Conservation (phyloP, 2,113 vertebrate genomes). For the Condylura cristata region DNA sequence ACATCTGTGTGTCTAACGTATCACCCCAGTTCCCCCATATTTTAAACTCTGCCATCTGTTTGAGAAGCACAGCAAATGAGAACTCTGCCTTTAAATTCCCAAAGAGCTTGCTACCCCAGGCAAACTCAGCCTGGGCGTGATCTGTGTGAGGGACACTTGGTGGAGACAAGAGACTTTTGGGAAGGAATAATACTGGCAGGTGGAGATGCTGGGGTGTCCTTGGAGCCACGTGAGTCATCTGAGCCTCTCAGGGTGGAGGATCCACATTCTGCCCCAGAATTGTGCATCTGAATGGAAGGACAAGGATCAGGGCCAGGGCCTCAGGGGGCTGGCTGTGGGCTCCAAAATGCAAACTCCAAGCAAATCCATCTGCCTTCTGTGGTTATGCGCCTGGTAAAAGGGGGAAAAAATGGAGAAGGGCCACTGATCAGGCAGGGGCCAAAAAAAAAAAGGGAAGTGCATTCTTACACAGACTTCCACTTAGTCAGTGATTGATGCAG, state of each 20-base stretch:
- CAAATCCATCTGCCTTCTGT: neutral
- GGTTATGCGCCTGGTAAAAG: neutral
- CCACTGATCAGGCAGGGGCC: neutral
- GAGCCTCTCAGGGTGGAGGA: neutral
- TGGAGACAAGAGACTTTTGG: neutral
- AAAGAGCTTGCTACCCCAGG: neutral
- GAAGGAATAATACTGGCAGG: neutral
- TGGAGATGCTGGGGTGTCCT: neutral
- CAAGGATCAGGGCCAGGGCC: neutral
- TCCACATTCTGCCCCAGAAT: neutral
- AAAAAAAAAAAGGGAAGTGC: neutral
- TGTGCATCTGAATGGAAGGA: neutral
- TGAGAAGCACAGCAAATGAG: neutral
- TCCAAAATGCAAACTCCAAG: neutral
- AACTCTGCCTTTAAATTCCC: neutral
- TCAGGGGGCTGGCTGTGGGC: neutral
- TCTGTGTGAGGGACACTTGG: neutral
- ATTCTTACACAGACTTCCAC: neutral
- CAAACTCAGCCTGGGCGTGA: neutral
- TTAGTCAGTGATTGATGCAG: neutral
- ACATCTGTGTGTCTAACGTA: fast-evolving
- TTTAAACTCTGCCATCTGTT: neutral
- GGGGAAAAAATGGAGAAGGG: neutral
- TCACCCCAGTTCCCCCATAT: neutral
- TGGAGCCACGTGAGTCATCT: neutral